Base-by-base conservation (phyloP, 2,888 invertebrate genomes). In the Pyralis farinalis region DNA sequence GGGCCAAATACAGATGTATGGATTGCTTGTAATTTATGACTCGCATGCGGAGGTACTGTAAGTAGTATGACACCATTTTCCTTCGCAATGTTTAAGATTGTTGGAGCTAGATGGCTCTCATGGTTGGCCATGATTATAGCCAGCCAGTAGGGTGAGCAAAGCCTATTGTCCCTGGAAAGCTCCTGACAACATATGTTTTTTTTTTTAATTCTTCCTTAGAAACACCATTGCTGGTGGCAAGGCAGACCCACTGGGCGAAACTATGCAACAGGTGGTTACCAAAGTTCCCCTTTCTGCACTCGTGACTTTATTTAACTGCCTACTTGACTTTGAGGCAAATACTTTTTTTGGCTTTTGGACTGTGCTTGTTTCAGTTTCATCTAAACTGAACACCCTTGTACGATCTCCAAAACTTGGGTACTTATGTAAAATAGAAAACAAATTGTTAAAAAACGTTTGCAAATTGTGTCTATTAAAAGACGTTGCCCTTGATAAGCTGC, bases 111-210 rank as follows among this genome's bases (percentile, higher is more conserved):
- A 44, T 70, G 67, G 12, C 61, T 61, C 37, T 64, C 65, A 42
- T 71, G 64, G 43, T 73, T 71, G 42, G 73, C 69, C 36, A 64
- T 44, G 27, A 71, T 51, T 7, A 62, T 27, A 30, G 59, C n/a
- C n/a, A n/a, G n/a, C n/a, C n/a, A 2, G 16, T 16, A 4, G 16
- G 16, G 3, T 16, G 16, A 16, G 16, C 16, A 3, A 16, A 4
- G 3, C 16, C 16, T 16, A 16, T 2, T 16, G 16, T 16, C 4
- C 16, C 16, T 16, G 16, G 2, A 4, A 4, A 16, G 3, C 16
- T 16, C 4, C 4, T 2, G 2, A 3, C 2, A 16, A 3, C 16
- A 16, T 16, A 4, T 3, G 4, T 3, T 16, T 2, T 16, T n/a
- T n/a, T n/a, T 16, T 16, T 3, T 3, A 16, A 16, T 16, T 16